phyloP scores from a whole-genome alignment of 2,888 invertebrate genomes.

The Meganola albula region DNA sequence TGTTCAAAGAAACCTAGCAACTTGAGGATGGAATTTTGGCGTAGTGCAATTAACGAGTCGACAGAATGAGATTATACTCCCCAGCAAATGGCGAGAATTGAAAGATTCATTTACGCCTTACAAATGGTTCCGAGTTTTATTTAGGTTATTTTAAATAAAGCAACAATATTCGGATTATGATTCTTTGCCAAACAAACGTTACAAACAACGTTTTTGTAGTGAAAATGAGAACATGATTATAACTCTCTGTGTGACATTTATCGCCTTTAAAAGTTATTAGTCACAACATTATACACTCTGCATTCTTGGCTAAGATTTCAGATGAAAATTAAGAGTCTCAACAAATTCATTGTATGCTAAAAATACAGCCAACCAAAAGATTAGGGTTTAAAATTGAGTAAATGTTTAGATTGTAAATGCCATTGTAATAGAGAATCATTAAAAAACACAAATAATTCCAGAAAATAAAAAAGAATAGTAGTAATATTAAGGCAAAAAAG shows the following conservation, averaged over 20 bases:
- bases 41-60: slow-evolving; percentile 38
- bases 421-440: too few species aligned
- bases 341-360: too few species aligned
- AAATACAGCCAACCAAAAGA: too few species aligned
- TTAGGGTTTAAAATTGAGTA: too few species aligned
- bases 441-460: neutral
- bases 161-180: slow-evolving; percentile 20
- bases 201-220: slow-evolving; percentile 1
- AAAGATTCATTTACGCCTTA: slow-evolving; percentile 36
- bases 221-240: slow-evolving; percentile 2
- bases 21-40: slow-evolving; percentile 33
- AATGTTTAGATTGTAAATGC: too few species aligned
- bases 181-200: slow-evolving; percentile 19
- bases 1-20: slow-evolving; percentile 26
- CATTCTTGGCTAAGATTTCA: too few species aligned
- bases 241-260: slow-evolving; percentile 1
- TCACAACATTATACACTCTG: neutral
- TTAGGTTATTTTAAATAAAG: slow-evolving; percentile 22
- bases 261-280: too few species aligned
- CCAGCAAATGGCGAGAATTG: slow-evolving; percentile 34
- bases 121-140: slow-evolving; percentile 22
- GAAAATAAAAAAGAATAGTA: slow-evolving; percentile 21
- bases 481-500: slow-evolving; percentile 28
- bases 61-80: slow-evolving; percentile 39
- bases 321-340: too few species aligned